Evolutionary conservation across 2,797 vertebrate genomes (phyloP).

Genomic region (Stomatorhinus walkeri): DNA sequence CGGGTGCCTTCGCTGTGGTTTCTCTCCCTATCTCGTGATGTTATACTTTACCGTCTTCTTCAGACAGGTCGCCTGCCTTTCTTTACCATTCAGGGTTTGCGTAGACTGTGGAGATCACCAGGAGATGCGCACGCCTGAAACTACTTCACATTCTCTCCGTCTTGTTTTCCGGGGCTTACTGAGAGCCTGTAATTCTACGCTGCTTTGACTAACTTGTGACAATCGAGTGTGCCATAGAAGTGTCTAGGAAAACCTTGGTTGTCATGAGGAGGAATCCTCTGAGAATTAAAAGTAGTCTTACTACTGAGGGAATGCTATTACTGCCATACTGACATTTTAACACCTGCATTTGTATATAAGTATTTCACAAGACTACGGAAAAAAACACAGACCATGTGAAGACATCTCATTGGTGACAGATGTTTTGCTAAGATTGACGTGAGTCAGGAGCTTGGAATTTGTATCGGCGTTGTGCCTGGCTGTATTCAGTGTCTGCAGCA

Average conservation of each 20-base stretch:
- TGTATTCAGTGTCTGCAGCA: not conserved
- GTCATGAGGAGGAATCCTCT: not conserved
- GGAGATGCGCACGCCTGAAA: not conserved
- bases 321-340: not conserved
- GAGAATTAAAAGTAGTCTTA: not conserved
- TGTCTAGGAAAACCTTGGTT: not conserved
- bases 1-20: not conserved
- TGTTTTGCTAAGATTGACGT: not conserved
- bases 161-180: not conserved
- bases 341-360: not conserved
- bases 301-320: not conserved
- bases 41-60: not conserved
- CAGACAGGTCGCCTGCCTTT: not conserved
- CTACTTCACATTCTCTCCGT: not conserved
- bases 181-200: not conserved
- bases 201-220: not conserved
- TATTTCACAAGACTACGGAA: not conserved
- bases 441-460: constrained; percentile 6
- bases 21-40: not conserved
- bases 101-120: not conserved
- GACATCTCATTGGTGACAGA: constrained; percentile 1
- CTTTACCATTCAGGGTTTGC: not conserved
- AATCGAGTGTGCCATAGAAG: not conserved
- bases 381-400: not conserved
- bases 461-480: not conserved